A percentile compares a stretch with the other conserved stretches of the same genome.
Evolutionary conservation across 2,113 vertebrate genomes (phyloP).

Genomic region (Grammatotria lemairii): DNA sequence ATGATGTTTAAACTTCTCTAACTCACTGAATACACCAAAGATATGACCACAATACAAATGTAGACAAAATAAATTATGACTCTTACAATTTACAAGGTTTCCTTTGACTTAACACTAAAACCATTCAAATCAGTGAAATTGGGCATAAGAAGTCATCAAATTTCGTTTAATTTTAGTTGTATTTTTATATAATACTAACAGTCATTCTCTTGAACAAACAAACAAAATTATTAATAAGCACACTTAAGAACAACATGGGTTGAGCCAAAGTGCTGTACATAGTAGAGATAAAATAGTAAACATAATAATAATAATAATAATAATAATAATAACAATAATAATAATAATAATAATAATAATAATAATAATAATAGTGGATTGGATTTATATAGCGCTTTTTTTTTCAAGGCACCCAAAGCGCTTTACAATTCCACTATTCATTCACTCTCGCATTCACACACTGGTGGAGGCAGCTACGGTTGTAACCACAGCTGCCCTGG

Average conservation of each 20-base stretch:
- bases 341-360: too few species aligned
- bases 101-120: neutral
- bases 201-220: neutral
- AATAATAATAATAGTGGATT: too few species aligned
- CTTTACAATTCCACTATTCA: too few species aligned
- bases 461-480: too few species aligned
- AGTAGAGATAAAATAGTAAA: neutral
- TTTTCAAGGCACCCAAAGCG: too few species aligned
- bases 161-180: rapidly evolving
- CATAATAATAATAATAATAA: too few species aligned
- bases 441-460: too few species aligned
- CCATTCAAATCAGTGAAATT: neutral
- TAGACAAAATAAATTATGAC: neutral
- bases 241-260: neutral
- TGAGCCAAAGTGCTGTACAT: neutral
- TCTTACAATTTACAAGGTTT: neutral
- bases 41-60: neutral
- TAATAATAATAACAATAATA: too few species aligned
- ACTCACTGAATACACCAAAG: neutral
- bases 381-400: too few species aligned
- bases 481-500: too few species aligned
- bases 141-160: neutral
- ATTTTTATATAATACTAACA: neutral
- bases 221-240: neutral
- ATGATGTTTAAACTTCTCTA: neutral